Conservation (phyloP, 2,888 invertebrate species). For the Lamellibrachia satsuma region DNA sequence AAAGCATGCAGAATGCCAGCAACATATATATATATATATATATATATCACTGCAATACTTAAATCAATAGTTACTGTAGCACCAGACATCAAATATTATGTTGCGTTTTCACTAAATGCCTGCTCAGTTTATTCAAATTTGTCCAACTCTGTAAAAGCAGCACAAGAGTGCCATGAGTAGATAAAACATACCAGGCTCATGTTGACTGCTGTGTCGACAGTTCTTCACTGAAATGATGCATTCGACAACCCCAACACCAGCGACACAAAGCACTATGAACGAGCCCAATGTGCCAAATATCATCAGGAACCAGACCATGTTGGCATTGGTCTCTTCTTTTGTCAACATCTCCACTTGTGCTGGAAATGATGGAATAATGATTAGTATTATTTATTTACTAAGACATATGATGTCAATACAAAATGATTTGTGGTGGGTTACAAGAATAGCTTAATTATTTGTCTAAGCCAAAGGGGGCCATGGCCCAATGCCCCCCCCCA, state of each 20-base stretch:
- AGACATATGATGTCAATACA: neutral
- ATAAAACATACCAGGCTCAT: neutral
- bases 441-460: too few species aligned
- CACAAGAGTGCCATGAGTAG: neutral
- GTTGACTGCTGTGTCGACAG: neutral
- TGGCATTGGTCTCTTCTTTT: neutral
- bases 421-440: neutral
- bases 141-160: too few species aligned
- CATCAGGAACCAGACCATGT: neutral
- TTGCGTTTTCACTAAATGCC: too few species aligned
- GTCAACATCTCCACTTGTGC: neutral
- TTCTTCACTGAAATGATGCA: neutral
- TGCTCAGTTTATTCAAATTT: too few species aligned
- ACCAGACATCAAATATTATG: too few species aligned
- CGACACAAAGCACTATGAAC: neutral
- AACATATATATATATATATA: too few species aligned
- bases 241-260: neutral
- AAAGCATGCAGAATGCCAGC: too few species aligned
- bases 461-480: too few species aligned
- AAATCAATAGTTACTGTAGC: too few species aligned
- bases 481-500: too few species aligned
- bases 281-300: neutral
- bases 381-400: neutral
- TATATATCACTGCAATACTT: too few species aligned
- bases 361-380: neutral